A percentile compares a stretch with the other conserved stretches of the same genome.
Evolutionary conservation across 2,113 vertebrate genomes (phyloP).

Genomic region (Girardinichthys multiradiatus): DNA sequence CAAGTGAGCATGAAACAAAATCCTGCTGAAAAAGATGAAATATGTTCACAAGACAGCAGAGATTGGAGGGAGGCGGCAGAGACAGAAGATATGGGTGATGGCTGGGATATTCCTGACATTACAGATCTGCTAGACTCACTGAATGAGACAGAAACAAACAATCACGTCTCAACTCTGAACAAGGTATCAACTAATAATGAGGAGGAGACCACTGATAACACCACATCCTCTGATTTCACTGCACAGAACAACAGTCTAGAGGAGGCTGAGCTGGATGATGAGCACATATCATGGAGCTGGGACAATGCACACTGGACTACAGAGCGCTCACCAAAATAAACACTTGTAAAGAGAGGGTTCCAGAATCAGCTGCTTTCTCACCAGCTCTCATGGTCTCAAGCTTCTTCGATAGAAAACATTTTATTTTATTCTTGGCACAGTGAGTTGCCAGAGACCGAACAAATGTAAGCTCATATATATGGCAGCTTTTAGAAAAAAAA

Average conservation of each 20-base stretch:
- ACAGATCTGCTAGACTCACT: conserved; percentile 78
- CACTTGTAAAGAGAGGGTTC: conserved; percentile 48
- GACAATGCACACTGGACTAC: conserved; percentile 73
- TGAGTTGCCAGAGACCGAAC: conserved; percentile 12
- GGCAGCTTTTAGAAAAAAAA: conserved; percentile 33
- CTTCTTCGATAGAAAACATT: conserved; percentile 29
- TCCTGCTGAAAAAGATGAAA: conserved; percentile 10
- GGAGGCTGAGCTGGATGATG: conserved; percentile 47
- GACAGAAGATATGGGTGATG: conserved; percentile 45
- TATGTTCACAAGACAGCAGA: neutral
- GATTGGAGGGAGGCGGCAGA: neutral
- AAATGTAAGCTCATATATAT: conserved; percentile 28
- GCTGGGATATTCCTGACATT: conserved; percentile 83
- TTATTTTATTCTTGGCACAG: conserved; percentile 21
- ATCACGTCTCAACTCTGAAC: conserved; percentile 4
- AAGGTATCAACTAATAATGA: neutral
- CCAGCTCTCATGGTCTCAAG: conserved; percentile 38
- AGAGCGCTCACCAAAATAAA: conserved; percentile 46
- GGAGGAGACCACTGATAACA: neutral
- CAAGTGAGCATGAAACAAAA: conserved; percentile 11
- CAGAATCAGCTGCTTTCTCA: conserved; percentile 46
- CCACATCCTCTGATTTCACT: conserved; percentile 3
- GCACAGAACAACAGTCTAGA: neutral
- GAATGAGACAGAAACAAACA: conserved; percentile 50
- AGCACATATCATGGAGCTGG: conserved; percentile 74